Base-by-base conservation (phyloP, 2,113 vertebrate genomes). In the Poeciliopsis prolifica region DNA sequence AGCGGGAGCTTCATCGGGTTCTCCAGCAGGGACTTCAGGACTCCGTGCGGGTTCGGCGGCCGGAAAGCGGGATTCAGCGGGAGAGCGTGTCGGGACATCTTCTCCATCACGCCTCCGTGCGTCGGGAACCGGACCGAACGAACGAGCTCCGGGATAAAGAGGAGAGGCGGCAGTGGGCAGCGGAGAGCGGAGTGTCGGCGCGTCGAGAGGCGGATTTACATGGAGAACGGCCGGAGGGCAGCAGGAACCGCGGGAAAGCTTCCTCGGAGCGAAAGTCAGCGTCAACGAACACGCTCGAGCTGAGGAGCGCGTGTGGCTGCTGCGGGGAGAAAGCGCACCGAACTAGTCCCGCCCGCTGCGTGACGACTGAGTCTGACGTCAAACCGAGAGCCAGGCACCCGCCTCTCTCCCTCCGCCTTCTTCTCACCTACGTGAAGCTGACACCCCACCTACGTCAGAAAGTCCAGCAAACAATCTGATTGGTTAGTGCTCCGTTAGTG, bases 1-100 rank as follows among this genome's bases (percentile, higher is more conserved):
- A 96, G 95, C 64, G 97, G 96, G 80, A 97, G 95, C 91, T 97
- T 97, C 87, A 96, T 87, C 19, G 97, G 97, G 84, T 96, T 99
- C 87, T 98, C 97, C 95, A 98, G 95, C 80, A 98, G 94, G 68
- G 96, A 97, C 92, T 97, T 98, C 66, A 98, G 96, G 65, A 98
- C 97, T 75, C 96, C 96, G 85, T 97, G 96, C 71, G 95, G 94
- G 70, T 78, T 72, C 1, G 95, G 94, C 72, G 96, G 95, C 75
- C 96, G 90, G 82, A 97, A 97, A 77, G 93, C 89, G 68, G 96
- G 88, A 65, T 94, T 94, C 68, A 96, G 78, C 79, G 94, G 83
- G 74, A 95, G 5, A 14, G 60, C 91, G 76, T 92, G 94, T 83
- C 95, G 95, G 89, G 96, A 94, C 96, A 97, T 95, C 84, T 94